phyloP scores from a whole-genome alignment of 1,140 invertebrate species.

The Drosophila quadrilineata region DNA sequence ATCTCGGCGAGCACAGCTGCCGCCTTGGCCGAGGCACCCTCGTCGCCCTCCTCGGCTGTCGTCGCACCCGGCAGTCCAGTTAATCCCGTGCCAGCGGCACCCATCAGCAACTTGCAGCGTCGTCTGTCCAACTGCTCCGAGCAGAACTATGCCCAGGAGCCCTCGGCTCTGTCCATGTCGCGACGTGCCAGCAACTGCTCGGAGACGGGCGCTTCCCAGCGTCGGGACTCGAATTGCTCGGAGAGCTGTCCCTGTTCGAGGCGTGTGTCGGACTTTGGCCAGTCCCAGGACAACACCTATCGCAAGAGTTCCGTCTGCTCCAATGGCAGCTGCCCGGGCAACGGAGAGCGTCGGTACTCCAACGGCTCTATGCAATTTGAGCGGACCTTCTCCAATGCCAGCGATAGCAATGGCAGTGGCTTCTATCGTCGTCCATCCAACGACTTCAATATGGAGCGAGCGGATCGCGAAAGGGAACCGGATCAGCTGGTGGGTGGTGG shows the following conservation, averaged over 20 bases:
- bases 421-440: slow-evolving; percentile 77
- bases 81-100: slow-evolving; percentile 12
- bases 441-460: slow-evolving; percentile 66
- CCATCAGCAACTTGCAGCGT: slow-evolving; percentile 47
- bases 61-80: slow-evolving; percentile 8
- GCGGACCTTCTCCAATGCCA: slow-evolving; percentile 72
- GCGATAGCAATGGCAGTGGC: slow-evolving; percentile 51
- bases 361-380: slow-evolving; percentile 80
- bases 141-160: slow-evolving; percentile 47
- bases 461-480: slow-evolving; percentile 38
- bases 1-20: slow-evolving; percentile 66
- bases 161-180: no score
- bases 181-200: slow-evolving; percentile 75
- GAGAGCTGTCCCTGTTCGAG: slow-evolving; percentile 75
- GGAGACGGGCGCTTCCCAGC: slow-evolving; percentile 54
- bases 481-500: slow-evolving; percentile 73
- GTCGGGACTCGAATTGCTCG: slow-evolving; percentile 77
- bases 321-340: slow-evolving; percentile 60
- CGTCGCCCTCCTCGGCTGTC: slow-evolving; percentile 43
- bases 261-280: slow-evolving; percentile 68
- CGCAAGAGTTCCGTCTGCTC: slow-evolving; percentile 75
- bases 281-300: slow-evolving; percentile 45
- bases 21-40: slow-evolving; percentile 37
- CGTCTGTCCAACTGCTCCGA: slow-evolving; percentile 76
- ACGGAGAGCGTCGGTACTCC: slow-evolving; percentile 66